Conservation (phyloP, 2,888 invertebrate genomes). For the Epistrophe grossulariae region DNA sequence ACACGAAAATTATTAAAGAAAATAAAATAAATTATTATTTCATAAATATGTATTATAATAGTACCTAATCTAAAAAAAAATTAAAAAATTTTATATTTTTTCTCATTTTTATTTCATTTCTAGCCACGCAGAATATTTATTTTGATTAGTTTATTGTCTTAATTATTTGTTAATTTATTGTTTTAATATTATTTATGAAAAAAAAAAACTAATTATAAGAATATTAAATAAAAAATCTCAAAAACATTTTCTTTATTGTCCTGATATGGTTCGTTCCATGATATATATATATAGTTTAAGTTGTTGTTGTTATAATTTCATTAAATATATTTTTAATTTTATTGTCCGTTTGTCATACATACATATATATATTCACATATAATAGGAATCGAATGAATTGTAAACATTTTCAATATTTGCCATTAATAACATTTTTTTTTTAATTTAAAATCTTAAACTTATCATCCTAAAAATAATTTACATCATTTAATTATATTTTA, state of each 20-base stretch:
- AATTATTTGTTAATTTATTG: too few species aligned
- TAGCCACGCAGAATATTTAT: not conserved
- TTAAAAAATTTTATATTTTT: too few species aligned
- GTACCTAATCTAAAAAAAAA: too few species aligned
- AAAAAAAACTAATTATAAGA: not conserved
- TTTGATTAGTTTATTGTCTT: not conserved
- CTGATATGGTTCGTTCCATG: slow-evolving; percentile 72
- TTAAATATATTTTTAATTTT: slow-evolving; percentile 67
- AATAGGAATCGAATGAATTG: slow-evolving; percentile 66
- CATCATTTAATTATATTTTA: slow-evolving; percentile 24
- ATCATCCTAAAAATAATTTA: slow-evolving; percentile 43
- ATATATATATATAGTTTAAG: slow-evolving; percentile 63
- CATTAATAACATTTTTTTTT: slow-evolving; percentile 12
- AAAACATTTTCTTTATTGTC: slow-evolving; percentile 61
- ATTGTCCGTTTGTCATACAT: slow-evolving; percentile 59
- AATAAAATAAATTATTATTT: not conserved
- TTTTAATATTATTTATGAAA: not conserved
- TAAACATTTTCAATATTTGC: slow-evolving; percentile 61
- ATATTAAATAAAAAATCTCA: not conserved
- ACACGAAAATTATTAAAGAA: not conserved
- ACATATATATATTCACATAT: slow-evolving; percentile 9
- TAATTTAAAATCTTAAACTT: slow-evolving; percentile 44
- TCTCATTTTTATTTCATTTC: not conserved
- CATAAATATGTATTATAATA: too few species aligned
- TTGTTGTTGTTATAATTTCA: slow-evolving; percentile 69